Evolutionary conservation across 2,888 invertebrate genomes (phyloP).

Genomic region (Polia nebulosa): DNA sequence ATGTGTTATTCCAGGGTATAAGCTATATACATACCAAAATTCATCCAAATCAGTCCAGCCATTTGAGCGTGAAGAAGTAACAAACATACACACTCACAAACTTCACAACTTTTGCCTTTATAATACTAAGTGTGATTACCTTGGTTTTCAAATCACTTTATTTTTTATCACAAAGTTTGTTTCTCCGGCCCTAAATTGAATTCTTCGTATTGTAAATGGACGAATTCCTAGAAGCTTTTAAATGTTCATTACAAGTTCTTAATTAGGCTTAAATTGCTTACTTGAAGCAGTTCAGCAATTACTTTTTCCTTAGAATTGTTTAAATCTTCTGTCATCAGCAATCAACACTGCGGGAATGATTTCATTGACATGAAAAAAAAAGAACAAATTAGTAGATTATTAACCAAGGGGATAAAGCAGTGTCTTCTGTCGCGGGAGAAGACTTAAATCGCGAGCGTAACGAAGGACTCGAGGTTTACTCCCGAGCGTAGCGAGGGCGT

Average conservation of each 20-base stretch:
- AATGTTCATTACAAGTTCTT: slow-evolving; percentile 20
- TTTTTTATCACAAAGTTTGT: slow-evolving; percentile 8
- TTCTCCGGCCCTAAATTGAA: slow-evolving; percentile 27
- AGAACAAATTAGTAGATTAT: too few relatives aligned
- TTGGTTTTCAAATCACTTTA: slow-evolving; percentile 17
- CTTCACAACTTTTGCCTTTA: too few relatives aligned
- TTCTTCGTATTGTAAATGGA: slow-evolving; percentile 17
- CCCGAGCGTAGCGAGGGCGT: too few relatives aligned
- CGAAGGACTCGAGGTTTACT: too few relatives aligned
- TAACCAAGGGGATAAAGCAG: too few relatives aligned
- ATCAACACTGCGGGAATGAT: not conserved
- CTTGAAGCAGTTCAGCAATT: slow-evolving; percentile 13
- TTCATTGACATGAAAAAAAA: not conserved
- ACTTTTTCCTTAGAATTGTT: slow-evolving; percentile 21
- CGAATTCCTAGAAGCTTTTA: slow-evolving; percentile 27
- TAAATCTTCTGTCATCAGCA: slow-evolving; percentile 1
- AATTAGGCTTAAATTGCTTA: slow-evolving; percentile 27
- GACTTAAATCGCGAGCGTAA: too few relatives aligned
- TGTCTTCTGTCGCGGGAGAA: too few relatives aligned
- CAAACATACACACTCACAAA: too few relatives aligned
- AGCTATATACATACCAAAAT: too few relatives aligned
- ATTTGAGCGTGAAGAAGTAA: too few relatives aligned
- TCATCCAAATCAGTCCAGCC: too few relatives aligned
- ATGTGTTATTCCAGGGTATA: too few relatives aligned
- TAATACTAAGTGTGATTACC: slow-evolving; percentile 2